These are phyloP conservation scores for Melipona bicolor DNA, from an alignment of 2,888 invertebrate species.

Conservation along the genomic window DNA sequence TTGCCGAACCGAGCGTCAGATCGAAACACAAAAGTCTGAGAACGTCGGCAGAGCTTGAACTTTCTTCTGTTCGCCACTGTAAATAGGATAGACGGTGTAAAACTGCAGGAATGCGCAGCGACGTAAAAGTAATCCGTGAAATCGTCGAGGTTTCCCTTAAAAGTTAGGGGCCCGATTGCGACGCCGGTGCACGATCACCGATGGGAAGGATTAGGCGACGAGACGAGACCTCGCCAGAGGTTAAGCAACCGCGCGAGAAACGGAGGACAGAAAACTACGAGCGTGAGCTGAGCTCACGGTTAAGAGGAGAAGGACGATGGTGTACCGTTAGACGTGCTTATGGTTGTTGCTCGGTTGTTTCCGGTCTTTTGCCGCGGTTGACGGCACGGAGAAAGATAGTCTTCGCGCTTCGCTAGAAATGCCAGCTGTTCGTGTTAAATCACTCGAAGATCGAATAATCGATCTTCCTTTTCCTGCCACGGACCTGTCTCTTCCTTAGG, in stretches of 20 bases:
- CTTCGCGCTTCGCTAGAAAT: conserved; percentile 55
- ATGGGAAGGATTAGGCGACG: conserved; percentile 52
- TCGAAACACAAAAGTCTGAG: no score
- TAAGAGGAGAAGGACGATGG: conserved; percentile 46
- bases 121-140: neutral
- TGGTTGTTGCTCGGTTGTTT: conserved; percentile 73
- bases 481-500: conserved; percentile 7
- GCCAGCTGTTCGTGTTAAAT: conserved; percentile 44
- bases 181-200: conserved; percentile 24
- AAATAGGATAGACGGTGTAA: neutral
- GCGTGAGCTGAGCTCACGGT: conserved; percentile 62
- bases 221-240: conserved; percentile 10
- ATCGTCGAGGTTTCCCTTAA: conserved; percentile 2
- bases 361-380: conserved; percentile 73
- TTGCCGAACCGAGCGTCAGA: no score
- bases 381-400: conserved; percentile 59
- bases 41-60: no score
- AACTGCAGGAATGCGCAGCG: neutral
- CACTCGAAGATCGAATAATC: conserved; percentile 55
- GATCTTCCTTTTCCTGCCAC: conserved; percentile 40
- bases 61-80: no score
- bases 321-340: conserved; percentile 75
- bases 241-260: conserved; percentile 46
- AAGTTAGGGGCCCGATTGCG: conserved; percentile 19
- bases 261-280: conserved; percentile 46